Base-by-base conservation (phyloP, 2,888 invertebrate genomes). In the Cryptocephalus moraei region DNA sequence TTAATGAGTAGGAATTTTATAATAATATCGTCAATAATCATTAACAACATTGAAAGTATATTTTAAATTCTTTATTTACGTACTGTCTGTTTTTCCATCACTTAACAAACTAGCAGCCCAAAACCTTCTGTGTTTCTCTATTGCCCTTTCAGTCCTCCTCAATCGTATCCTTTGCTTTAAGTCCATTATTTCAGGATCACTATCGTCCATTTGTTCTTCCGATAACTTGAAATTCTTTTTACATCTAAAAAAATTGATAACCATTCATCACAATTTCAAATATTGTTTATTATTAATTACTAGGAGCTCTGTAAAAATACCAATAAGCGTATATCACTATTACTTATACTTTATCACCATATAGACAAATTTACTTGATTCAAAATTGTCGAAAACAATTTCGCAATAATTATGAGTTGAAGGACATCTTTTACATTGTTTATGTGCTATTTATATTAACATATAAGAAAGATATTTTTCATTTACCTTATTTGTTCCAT, bases 401-500 rank as follows among this genome's bases (percentile, higher is more conserved):
- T 22, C n/a, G n/a, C n/a, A n/a, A 22, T 22, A 2, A 22, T 22
- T 22, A 6, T 22, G 3, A 22, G 22, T 22, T n/a, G n/a, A n/a
- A 22, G 22, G 22, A 22, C 6, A 22, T 22, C 6, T 6, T 22
- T 22, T 22, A 6, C 22, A 22, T 22, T 22, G 6, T 22, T 22
- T 22, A 22, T 22, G 22, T 22, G n/a, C n/a, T n/a, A n/a, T n/a
- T n/a, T n/a, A n/a, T n/a, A n/a, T n/a, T n/a, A 22, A 22, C 6
- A 22, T 22, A 22, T 22, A 22, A 22, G 6, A 6, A 22, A 36
- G 4, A 12, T 40, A 11, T 40, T 40, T 40, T 62, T 4, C 13
- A 40, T n/a, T 40, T 42, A 43, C 36, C 81, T 81, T 8, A 83
- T 75, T 61, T 82, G 81, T 63, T 89, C 89, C 54, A 89, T 85